Percentiles rank a stretch among this genome's conserved stretches.
Conservation (phyloP, 2,797 vertebrate species). For the Monodelphis domestica region DNA sequence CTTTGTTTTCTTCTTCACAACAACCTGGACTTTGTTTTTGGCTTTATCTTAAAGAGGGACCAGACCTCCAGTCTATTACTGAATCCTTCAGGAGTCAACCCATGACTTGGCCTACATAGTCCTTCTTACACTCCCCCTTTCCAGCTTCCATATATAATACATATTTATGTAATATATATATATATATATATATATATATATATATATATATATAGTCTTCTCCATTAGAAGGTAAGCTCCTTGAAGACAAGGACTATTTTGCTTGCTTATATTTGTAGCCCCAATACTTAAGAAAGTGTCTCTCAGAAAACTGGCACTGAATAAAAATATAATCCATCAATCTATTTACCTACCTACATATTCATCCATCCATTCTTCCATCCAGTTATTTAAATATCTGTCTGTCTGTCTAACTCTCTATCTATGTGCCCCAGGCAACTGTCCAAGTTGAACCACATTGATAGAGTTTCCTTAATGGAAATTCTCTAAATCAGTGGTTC, state of each 20-base stretch:
- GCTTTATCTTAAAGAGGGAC: not conserved
- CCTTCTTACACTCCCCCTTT: not conserved
- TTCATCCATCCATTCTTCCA: not conserved
- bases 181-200: no score
- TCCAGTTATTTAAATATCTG: not conserved
- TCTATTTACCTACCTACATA: not conserved
- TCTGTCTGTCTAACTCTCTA: not conserved
- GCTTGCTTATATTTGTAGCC: not conserved
- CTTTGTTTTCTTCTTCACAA: not conserved
- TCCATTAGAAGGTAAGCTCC: not conserved
- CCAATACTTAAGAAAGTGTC: not conserved
- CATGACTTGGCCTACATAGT: not conserved
- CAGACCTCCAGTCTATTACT: not conserved
- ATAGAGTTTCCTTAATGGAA: not conserved
- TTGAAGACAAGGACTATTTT: not conserved
- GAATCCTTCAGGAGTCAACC: not conserved
- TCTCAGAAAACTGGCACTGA: not conserved
- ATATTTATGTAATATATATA: no score
- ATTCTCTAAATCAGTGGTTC: no score
- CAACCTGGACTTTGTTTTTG: not conserved
- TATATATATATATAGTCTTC: not conserved
- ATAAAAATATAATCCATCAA: not conserved
- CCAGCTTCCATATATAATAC: no score
- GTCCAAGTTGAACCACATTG: not conserved
- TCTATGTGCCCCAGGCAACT: not conserved